phyloP scores from a whole-genome alignment of 2,797 vertebrate genomes.

The Thunnus albacares region DNA sequence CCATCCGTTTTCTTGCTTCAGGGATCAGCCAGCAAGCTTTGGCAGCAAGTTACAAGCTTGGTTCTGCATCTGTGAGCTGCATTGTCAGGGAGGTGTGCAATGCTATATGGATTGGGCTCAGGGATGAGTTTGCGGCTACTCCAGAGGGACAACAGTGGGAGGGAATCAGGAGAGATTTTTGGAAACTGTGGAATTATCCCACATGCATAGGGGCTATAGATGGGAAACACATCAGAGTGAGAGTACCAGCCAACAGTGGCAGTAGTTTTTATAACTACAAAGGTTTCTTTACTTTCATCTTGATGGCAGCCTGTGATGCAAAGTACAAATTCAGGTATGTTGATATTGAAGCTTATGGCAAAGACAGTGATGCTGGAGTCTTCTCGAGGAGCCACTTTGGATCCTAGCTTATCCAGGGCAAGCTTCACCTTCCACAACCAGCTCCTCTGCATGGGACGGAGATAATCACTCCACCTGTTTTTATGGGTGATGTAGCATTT shows the following conservation, averaged over 20 bases:
- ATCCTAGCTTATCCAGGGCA: no score
- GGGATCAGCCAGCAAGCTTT: no score
- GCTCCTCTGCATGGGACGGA: no score
- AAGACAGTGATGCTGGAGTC: neutral
- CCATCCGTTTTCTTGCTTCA: no score
- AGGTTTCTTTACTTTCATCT: neutral
- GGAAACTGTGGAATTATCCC: neutral
- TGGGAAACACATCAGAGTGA: neutral
- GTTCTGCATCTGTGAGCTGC: no score
- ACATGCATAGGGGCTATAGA: neutral
- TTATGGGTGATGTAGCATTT: no score
- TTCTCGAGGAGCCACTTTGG: neutral
- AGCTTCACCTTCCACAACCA: no score
- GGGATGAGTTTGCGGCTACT: no score
- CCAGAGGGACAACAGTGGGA: neutral
- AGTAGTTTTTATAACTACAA: neutral
- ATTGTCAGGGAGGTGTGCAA: neutral
- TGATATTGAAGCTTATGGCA: neutral
- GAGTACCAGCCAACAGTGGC: neutral
- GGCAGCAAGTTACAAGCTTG: no score
- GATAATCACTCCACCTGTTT: no score
- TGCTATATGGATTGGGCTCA: neutral
- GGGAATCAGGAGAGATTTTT: neutral
- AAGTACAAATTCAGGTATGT: neutral
- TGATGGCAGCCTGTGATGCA: neutral